Base-by-base conservation (phyloP, 2,113 vertebrate genomes). In the Sebastes schlegelii region DNA sequence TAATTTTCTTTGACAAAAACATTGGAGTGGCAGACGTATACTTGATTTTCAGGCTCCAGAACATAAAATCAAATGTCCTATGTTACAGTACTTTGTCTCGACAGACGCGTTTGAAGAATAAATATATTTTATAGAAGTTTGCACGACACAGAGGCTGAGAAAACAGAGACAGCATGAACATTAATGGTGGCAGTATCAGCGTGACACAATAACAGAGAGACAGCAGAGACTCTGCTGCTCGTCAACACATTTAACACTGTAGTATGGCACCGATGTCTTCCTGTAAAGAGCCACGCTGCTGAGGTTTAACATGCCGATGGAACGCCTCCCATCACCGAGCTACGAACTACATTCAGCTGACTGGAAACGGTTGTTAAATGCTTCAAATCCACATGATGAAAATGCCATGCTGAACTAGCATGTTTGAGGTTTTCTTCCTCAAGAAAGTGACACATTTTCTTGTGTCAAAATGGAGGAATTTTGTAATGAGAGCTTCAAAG, bases 61-160 rank as follows among this genome's bases (percentile, higher is more conserved):
- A 89, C 89, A 87, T 80, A 19, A 87, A 91, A 74, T 86, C 42
- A 85, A 62, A 89, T 65, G 64, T 88, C 82, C 76, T 87, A 88
- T 74, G 74, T 90, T 91, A 92, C 90, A 95, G 89, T 93, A 93
- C 92, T 87, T 82, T 90, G 77, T 92, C 87, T 89, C 14, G 14
- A 91, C 82, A 82, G 86, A 87, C 83, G 85, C 4, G 19, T 82
- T 77, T 82, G 79, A 82, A 89, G 89, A 92, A 93, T 93, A 95
- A 91, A 93, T 91, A 94, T 86, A 14, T 88, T 67, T 81, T 79
- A 73, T 78, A 89, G 80, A 80, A 81, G 67, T 84, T 91, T 86
- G 72, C 83, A 95, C 88, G 23, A 93, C 86, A 93, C 82, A 81
- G 79, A 86, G 83, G 87, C 88, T 74, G 80, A 77, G 79, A 83